phyloP scores from a whole-genome alignment of 2,113 vertebrate genomes.

The Blennius ocellaris region DNA sequence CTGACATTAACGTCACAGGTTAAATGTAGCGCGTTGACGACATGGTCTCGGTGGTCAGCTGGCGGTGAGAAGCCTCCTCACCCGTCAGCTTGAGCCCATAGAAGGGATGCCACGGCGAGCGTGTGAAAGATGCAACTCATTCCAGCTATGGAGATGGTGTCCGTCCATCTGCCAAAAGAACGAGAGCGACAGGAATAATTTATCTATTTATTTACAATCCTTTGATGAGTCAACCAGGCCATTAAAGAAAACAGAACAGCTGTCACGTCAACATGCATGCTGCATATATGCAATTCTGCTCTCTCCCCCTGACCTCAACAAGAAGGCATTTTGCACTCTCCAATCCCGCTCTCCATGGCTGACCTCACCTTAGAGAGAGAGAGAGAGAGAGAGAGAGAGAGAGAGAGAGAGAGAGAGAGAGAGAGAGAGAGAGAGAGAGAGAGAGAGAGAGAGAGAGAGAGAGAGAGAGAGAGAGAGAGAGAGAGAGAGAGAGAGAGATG shows the following conservation, averaged over 20 bases:
- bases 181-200: constrained; percentile 3
- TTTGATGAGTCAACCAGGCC: constrained; percentile 41
- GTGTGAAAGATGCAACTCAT: constrained; percentile 81
- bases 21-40: constrained; percentile 77
- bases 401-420: constrained; percentile 24
- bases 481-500: constrained; percentile 22
- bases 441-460: constrained; percentile 50
- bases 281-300: constrained; percentile 46
- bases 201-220: constrained; percentile 28
- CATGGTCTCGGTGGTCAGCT: constrained; percentile 58
- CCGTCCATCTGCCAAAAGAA: constrained; percentile 20
- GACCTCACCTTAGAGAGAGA: constrained; percentile 76
- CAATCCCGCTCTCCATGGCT: constrained; percentile 63
- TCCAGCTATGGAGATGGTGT: constrained; percentile 61
- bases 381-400: constrained; percentile 39
- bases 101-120: constrained; percentile 77
- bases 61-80: constrained; percentile 38
- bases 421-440: constrained; percentile 35
- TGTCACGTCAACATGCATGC: constrained; percentile 21
- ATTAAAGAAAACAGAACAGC: constrained; percentile 14
- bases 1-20: constrained; percentile 78
- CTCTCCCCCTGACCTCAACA: constrained; percentile 74
- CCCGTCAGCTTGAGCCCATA: constrained; percentile 70
- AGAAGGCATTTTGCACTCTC: constrained; percentile 68
- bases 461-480: constrained; percentile 39